Percentiles rank a stretch among this genome's conserved stretches.
Conservation (phyloP, 2,113 vertebrate genomes). For the Siniperca chuatsi region DNA sequence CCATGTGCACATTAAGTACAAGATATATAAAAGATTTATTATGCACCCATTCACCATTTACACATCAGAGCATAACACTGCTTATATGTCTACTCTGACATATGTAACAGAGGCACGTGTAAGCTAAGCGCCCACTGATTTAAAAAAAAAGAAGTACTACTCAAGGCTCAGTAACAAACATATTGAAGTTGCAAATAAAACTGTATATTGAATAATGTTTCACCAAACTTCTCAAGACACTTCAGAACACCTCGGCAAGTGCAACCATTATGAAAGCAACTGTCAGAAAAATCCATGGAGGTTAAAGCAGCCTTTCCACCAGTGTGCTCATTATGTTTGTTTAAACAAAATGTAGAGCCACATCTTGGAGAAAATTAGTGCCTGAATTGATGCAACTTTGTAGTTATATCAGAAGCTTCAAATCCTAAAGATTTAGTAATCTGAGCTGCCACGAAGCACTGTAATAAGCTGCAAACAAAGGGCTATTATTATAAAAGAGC, state of each 20-base stretch:
- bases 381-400: slow-evolving; percentile 43
- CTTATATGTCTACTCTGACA: not conserved
- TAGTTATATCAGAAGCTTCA: slow-evolving; percentile 17
- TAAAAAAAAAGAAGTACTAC: not conserved
- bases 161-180: not conserved
- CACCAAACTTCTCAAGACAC: slow-evolving; percentile 21
- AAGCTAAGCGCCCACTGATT: not conserved
- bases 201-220: slow-evolving; percentile 14
- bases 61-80: not conserved
- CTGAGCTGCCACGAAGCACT: slow-evolving; percentile 7
- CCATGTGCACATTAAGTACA: too few relatives aligned
- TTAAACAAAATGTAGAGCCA: slow-evolving; percentile 28
- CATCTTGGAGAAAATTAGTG: slow-evolving; percentile 43
- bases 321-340: slow-evolving; percentile 52
- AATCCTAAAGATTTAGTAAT: slow-evolving; percentile 28
- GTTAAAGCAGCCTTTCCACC: slow-evolving; percentile 33
- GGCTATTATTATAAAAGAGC: slow-evolving; percentile 9
- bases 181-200: not conserved
- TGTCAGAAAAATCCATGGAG: slow-evolving; percentile 38
- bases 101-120: not conserved
- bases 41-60: not conserved
- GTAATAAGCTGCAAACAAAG: slow-evolving; percentile 23
- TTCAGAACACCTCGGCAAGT: slow-evolving; percentile 12
- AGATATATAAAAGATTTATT: not conserved
- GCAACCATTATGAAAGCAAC: slow-evolving; percentile 37